Evolutionary conservation across 2,888 invertebrate species (phyloP).

Genomic region (Epicampocera succincta): DNA sequence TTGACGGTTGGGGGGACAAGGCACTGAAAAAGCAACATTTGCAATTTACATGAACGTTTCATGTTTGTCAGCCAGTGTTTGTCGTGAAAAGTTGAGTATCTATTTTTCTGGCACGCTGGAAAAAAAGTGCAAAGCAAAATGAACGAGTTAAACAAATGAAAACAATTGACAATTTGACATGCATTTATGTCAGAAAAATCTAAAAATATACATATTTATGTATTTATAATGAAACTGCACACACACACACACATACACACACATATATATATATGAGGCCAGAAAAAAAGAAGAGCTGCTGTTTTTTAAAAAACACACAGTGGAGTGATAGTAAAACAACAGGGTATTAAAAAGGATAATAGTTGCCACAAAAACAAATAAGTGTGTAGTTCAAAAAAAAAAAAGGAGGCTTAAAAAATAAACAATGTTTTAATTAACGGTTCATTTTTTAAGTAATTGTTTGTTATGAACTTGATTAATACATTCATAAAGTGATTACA

Average conservation of each 20-base stretch:
- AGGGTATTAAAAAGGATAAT: slow-evolving; percentile 29
- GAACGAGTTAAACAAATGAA: slow-evolving; percentile 17
- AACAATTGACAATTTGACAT: slow-evolving; percentile 68
- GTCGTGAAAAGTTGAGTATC: slow-evolving; percentile 26
- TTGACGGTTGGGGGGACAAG: not conserved
- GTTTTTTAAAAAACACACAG: not conserved
- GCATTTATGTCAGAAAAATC: slow-evolving; percentile 66
- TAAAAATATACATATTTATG: slow-evolving; percentile 42
- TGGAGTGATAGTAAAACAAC: slow-evolving; percentile 25
- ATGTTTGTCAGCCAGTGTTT: slow-evolving; percentile 19
- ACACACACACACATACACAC: no score
- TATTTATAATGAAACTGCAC: slow-evolving; percentile 13
- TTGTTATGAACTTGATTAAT: slow-evolving; percentile 18
- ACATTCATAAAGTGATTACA: not conserved
- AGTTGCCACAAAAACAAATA: slow-evolving; percentile 20
- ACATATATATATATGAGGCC: not conserved
- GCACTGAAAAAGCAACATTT: not conserved
- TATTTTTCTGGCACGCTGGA: slow-evolving; percentile 43
- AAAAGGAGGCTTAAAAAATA: slow-evolving; percentile 11
- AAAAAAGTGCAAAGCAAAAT: not conserved
- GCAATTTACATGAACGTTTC: slow-evolving; percentile 8
- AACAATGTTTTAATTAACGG: slow-evolving; percentile 43
- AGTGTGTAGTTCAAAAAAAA: not conserved
- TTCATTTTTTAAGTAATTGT: slow-evolving; percentile 19
- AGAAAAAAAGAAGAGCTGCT: no score